Evolutionary conservation across 37 sponge, comb jelly and placozoan genomes (phyloP).

Genomic region (Aplysina aerophoba): DNA sequence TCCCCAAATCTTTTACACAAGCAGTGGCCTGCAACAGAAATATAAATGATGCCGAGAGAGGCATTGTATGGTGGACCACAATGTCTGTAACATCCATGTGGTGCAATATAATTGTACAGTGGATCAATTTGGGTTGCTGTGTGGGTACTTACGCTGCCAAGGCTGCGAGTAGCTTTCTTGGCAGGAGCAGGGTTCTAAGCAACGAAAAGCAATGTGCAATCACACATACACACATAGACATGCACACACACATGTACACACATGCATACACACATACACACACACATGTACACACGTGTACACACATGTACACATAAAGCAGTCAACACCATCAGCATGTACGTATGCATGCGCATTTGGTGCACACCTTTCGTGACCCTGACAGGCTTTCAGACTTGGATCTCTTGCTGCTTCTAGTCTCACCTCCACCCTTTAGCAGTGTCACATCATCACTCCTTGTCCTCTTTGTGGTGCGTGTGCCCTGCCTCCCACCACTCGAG

Average conservation of each 20-base stretch:
- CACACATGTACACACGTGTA: too few species aligned
- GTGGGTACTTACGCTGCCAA: neutral
- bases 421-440: neutral
- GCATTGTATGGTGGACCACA: too few species aligned
- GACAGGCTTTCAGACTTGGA: conserved; percentile 18
- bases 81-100: too few species aligned
- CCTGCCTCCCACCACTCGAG: neutral
- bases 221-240: neutral
- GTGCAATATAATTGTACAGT: too few species aligned
- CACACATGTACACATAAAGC: too few species aligned
- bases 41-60: too few species aligned
- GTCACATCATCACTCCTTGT: conserved; percentile 21
- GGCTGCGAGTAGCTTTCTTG: neutral
- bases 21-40: conserved; percentile 5
- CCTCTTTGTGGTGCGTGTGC: conserved; percentile 2
- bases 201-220: neutral
- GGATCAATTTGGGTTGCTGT: neutral
- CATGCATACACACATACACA: too few species aligned
- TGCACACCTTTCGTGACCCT: conserved; percentile 1
- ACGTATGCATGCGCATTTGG: too few species aligned
- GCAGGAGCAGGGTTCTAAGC: neutral
- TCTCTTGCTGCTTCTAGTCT: neutral
- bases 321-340: too few species aligned
- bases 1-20: conserved; percentile 71
- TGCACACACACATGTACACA: too few species aligned